Base-by-base conservation (phyloP, 2,113 vertebrate genomes). In the Peromyscus californicus region DNA sequence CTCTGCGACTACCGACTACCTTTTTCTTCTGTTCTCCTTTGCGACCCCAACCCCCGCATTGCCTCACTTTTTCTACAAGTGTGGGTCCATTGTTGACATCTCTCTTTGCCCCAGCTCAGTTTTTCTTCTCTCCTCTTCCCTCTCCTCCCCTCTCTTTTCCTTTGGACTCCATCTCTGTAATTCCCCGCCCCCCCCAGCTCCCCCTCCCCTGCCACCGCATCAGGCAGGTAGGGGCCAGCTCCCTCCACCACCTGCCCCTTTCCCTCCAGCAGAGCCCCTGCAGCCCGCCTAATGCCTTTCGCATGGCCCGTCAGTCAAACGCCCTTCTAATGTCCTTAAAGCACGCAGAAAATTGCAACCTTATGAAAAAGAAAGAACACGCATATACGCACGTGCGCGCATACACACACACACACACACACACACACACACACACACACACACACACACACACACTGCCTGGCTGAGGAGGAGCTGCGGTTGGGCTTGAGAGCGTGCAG, bases 281-380 rank as follows among this genome's bases (percentile, higher is more conserved):
- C 69, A 24, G 26, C 90, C 89, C 54, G 4, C 89, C 91, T 98
- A 98, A 98, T 98, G 97, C 3, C 57, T 98, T 98, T 98, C 97
- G 83, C 96, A 97, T 97, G 97, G 95, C 42, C n/a, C 36, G 93
- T 97, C 97, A 97, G 95, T 98, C 97, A 97, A 98, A 97, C 88
- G 94, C 97, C 97, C 97, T 97, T 96, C 96, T 98, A 98, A 98
- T 98, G 97, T 98, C 97, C 97, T 98, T 97, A 98, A 97, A 98
- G 97, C 98, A 98, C 96, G 95, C 96, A 97, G 98, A 98, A 98
- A 98, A 97, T 98, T 98, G 97, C 97, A 98, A 96, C 97, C 97
- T 98, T 98, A 98, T 98, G 97, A 98, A 96, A 98, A 97, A 94
- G 95, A 86, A 70, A 86, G 31, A 31, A 91, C 84, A 48, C 3